Evolutionary conservation across 2,113 vertebrate genomes (phyloP).

Genomic region (Conger conger): DNA sequence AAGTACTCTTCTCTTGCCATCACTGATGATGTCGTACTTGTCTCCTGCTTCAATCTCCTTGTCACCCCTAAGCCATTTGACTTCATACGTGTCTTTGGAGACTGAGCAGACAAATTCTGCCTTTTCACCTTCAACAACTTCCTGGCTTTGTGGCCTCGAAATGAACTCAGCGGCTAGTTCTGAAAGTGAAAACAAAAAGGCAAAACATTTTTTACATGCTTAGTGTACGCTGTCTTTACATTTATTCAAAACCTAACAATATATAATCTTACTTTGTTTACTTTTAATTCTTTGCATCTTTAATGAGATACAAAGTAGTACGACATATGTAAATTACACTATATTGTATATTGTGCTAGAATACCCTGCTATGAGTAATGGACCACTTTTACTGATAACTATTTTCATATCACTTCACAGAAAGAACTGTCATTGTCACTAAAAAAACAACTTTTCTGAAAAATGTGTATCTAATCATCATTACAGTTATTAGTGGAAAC

Average conservation of each 20-base stretch:
- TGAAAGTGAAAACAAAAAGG: slow-evolving; percentile 52
- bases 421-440: too few relatives aligned
- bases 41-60: slow-evolving; percentile 78
- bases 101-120: slow-evolving; percentile 91
- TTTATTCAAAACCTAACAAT: background rate
- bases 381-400: too few relatives aligned
- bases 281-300: background rate
- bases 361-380: too few relatives aligned
- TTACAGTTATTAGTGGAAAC: too few relatives aligned
- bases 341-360: too few relatives aligned
- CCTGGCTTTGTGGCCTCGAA: slow-evolving; percentile 83
- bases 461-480: too few relatives aligned
- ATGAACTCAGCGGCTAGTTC: slow-evolving; percentile 96
- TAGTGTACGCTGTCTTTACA: background rate
- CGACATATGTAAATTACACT: too few relatives aligned
- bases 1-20: slow-evolving; percentile 85
- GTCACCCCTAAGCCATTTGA: slow-evolving; percentile 83
- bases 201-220: background rate
- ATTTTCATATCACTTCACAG: too few relatives aligned
- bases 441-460: too few relatives aligned
- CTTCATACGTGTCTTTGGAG: slow-evolving; percentile 87
- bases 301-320: background rate
- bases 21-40: slow-evolving; percentile 83
- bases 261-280: background rate
- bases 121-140: slow-evolving; percentile 91